A percentile compares a stretch with the other conserved stretches of the same genome.
These are phyloP conservation scores for Boloria selene DNA, from an alignment of 2,888 invertebrate genomes.

Conservation along the genomic window DNA sequence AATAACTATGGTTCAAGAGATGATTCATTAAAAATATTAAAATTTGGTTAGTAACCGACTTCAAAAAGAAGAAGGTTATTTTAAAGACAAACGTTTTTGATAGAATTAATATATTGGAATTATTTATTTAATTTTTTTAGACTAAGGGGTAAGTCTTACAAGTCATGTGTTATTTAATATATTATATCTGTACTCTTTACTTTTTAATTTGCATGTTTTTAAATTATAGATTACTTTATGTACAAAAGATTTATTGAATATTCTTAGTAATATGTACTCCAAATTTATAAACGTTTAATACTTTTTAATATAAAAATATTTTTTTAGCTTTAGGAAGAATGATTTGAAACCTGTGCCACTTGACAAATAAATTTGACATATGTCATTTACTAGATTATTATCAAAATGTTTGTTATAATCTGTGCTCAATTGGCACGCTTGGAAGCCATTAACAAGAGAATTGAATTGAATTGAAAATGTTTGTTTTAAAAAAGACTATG, in stretches of 20 bases:
- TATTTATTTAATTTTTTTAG: too few species aligned
- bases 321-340: not conserved
- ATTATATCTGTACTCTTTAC: constrained; percentile 19
- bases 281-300: not conserved
- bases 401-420: too few species aligned
- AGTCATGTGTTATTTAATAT: constrained; percentile 14
- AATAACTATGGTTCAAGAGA: too few species aligned
- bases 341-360: constrained; percentile 5
- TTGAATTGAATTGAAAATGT: too few species aligned
- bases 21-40: too few species aligned
- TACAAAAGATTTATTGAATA: constrained; percentile 15
- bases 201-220: constrained; percentile 21
- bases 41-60: too few species aligned
- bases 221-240: constrained; percentile 21
- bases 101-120: too few species aligned
- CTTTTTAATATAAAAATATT: not conserved
- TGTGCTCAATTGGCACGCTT: too few species aligned
- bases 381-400: too few species aligned
- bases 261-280: constrained; percentile 1
- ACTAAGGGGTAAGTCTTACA: not conserved
- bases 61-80: too few species aligned
- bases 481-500: too few species aligned
- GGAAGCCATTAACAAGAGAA: not conserved
- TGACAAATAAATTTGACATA: not conserved
- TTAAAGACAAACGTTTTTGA: too few species aligned